Evolutionary conservation across 1,140 invertebrate genomes (phyloP), one percentile per base, ranked within the genome.

Genomic region (Monomorium pharaonis): DNA sequence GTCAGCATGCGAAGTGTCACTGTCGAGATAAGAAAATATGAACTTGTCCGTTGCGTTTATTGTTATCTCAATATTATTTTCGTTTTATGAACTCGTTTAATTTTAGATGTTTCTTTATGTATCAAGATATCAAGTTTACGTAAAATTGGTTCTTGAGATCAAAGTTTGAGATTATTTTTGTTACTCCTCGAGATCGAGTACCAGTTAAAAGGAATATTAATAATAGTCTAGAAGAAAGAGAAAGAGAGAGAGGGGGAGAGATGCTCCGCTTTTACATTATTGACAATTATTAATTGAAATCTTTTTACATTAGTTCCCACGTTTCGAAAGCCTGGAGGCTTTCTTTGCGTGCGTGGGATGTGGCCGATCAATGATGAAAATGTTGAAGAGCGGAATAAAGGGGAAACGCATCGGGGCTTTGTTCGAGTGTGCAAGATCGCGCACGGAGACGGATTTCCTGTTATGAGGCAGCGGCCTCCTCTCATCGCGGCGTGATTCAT

Each of bases 381-480:
- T 30, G 67, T n/a, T 3, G 18, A 76, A 49, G 33, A 54, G 42
- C 60, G 18, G 14, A 2, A 30, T 51, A 58, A 69, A 83, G 67
- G 37, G 65, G 63, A 83, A 83, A 60, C 44, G 78, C 37, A 63
- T n/a, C 56, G 42, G n/a, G 16, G 54, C 58, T 84, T 77, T 76
- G 75, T 81, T 65, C 30, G 77, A 47, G 63, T 77, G 37, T 49
- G 58, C 75, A 76, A 24, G 74, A 75, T 85, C 58, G 49, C 44
- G 21, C 51, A 47, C 21, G 74, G 77, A 49, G 84, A 86, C 81
- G 72, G 75, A 89, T 89, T 89, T 89, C 88, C 88, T 84, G 78
- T 85, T 90, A 80, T 49, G 80, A 83, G 51, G 67, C 85, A 81
- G 89, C 85, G 76, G 88, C 87, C 84, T 70, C 87, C 84, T 70